Evolutionary conservation across 2,888 invertebrate species (phyloP), one percentile per base, ranked within the genome.

Genomic region (Cephonodes hylas): DNA sequence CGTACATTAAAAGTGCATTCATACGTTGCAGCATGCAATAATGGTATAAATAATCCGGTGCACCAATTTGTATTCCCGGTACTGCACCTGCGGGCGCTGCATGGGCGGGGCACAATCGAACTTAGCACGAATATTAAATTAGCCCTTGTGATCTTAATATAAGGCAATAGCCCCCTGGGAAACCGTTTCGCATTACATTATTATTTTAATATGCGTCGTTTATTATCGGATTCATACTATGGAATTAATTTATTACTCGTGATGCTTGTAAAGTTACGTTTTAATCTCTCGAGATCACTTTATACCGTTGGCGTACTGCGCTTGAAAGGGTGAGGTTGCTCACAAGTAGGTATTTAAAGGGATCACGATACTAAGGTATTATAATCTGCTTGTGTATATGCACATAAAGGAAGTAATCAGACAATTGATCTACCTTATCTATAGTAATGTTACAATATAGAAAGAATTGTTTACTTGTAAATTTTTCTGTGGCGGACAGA

Each of bases 61-160:
- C 15, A 27, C 48, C 15, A 53, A 53, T 53, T 53, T 53, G 53
- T 53, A 53, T 53, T 31, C 27, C 53, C 53, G 31, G 53, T 31
- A 53, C 18, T 27, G 53, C 53, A 53, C 53, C 53, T 53, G 53
- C 53, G 53, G 48, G 53, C 53, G 53, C 31, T 31, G 53, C 53
- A 18, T 2, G 15, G 53, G 53, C 53, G 53, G 27, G 53, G 53
- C 31, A 15, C 48, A 53, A 27, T 15, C 10, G 27, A 53, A 53
- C 53, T 53, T 53, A 31, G 31, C 53, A 31, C 53, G 53, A 53
- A 53, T 53, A 27, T 53, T 53, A 53, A 53, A 31, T 53, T 53
- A 31, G 31, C 31, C 31, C 31, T 53, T 53, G 53, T 53, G 53
- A 53, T 53, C 53, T 53, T 31, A 53, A 53, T 53, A 18, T 53